Conservation (phyloP, 2,888 invertebrate genomes). For the Lumbricus terrestris region DNA sequence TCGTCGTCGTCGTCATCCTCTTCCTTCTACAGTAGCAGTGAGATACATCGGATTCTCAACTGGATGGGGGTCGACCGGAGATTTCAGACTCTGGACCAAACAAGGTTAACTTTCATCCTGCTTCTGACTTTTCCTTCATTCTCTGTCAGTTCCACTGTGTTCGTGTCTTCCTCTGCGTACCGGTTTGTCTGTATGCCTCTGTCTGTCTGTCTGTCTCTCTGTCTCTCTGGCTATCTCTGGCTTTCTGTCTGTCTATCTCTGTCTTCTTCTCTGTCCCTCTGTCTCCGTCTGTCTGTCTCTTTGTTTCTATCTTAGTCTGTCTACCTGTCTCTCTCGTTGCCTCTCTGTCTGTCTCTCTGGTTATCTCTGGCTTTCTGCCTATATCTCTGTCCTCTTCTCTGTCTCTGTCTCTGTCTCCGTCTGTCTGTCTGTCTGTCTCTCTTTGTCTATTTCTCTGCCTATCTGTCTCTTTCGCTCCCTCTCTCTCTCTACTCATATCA, state of each 20-base stretch:
- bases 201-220: background rate
- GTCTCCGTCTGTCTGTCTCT: no score
- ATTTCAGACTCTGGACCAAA: conserved; percentile 34
- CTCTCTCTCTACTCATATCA: no score
- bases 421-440: no score
- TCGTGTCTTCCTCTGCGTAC: background rate
- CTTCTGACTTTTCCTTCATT: background rate
- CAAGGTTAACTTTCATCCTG: conserved; percentile 17
- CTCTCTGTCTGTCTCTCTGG: background rate
- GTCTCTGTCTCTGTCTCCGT: no score
- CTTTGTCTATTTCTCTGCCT: no score
- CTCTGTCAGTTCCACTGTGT: background rate
- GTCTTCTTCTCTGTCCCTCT: no score
- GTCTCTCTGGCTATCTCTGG: background rate
- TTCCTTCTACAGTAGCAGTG: no score
- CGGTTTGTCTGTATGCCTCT: background rate
- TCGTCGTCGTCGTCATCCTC: no score
- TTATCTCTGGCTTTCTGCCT: background rate
- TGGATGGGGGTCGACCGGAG: conserved; percentile 30
- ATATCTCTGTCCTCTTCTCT: no score
- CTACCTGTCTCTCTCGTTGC: no score
- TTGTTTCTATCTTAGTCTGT: no score
- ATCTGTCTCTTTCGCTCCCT: no score
- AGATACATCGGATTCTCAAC: conserved; percentile 37
- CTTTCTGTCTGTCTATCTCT: background rate